Conservation (phyloP, 2,113 vertebrate genomes). For the Pholis gunnellus region DNA sequence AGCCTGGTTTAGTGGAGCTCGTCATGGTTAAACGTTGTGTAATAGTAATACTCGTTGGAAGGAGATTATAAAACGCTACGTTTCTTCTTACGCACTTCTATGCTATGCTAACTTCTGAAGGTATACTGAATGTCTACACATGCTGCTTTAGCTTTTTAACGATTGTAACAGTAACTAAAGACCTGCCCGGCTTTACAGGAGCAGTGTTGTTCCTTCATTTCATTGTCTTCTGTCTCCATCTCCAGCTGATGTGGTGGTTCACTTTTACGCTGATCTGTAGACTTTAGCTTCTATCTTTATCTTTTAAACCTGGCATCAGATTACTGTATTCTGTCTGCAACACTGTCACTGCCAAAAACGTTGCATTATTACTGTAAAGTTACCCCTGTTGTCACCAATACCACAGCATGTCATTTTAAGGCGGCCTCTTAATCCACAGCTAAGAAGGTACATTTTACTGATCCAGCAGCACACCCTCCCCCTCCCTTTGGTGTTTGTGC, state of each 20-base stretch:
- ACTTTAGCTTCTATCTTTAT: neutral
- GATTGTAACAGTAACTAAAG: neutral
- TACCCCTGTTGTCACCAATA: neutral
- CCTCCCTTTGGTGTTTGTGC: slow-evolving; percentile 21
- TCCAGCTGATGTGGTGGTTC: neutral
- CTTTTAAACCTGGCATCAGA: neutral
- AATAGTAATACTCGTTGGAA: too few species aligned
- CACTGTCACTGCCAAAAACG: neutral
- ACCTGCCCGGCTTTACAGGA: neutral
- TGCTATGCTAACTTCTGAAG: neutral
- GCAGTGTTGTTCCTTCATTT: too few species aligned
- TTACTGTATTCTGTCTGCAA: neutral
- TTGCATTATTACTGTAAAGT: neutral
- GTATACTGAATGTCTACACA: neutral
- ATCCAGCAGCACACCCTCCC: neutral
- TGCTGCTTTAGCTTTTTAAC: neutral
- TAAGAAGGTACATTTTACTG: slow-evolving; percentile 19
- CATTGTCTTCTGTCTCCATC: neutral
- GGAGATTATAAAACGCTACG: too few species aligned
- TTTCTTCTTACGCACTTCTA: neutral
- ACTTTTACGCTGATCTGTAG: neutral
- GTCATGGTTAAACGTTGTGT: too few species aligned
- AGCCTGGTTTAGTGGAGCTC: too few species aligned
- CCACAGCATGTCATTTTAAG: neutral
- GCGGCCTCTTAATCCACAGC: neutral